Evolutionary conservation across 2,888 invertebrate genomes (phyloP), one percentile per base, ranked within the genome.

Genomic region (Rhingia campestris): DNA sequence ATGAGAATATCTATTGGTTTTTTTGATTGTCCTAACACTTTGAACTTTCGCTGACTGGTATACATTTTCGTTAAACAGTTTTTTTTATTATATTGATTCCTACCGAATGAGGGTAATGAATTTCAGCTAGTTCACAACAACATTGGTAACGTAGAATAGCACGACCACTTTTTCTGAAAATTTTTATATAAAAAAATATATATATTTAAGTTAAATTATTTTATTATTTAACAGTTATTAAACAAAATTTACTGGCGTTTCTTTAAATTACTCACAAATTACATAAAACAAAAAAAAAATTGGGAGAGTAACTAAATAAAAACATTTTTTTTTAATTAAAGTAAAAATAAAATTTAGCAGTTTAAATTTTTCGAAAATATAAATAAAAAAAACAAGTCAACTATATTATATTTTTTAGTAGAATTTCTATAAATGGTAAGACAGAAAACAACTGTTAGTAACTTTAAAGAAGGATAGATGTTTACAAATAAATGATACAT

Each of bases 91-190:
- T 63, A 81, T 86, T 87, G 87, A 89, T 88, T 90, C 91, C 91
- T 92, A 92, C 91, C 91, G 91, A 91, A 90, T 91, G 90, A 88
- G 91, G 89, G 89, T 91, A 91, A 90, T 91, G 91, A 90, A 91
- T 91, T 90, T 91, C 91, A 87, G 91, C 91, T 89, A 91, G 91
- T 90, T 91, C 91, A 89, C 91, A 92, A 92, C 91, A 92, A 92
- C 91, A 92, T 90, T 92, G 91, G 90, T 91, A 91, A 88, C 91
- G 91, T 88, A 92, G 91, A 88, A 91, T 90, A 90, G 91, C 91
- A 88, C 91, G 91, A 90, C 91, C 91, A 90, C 91, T 91, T 90
- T 92, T 92, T 91, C 91, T 92, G 91, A 90, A 91, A 91, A 89
- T 90, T 88, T 87, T 87, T 86, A 85, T 81, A 86, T 86, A 86